Evolutionary conservation across 2,888 invertebrate genomes (phyloP), one percentile per base, ranked within the genome.

Genomic region (Neuroscelio doddi): DNA sequence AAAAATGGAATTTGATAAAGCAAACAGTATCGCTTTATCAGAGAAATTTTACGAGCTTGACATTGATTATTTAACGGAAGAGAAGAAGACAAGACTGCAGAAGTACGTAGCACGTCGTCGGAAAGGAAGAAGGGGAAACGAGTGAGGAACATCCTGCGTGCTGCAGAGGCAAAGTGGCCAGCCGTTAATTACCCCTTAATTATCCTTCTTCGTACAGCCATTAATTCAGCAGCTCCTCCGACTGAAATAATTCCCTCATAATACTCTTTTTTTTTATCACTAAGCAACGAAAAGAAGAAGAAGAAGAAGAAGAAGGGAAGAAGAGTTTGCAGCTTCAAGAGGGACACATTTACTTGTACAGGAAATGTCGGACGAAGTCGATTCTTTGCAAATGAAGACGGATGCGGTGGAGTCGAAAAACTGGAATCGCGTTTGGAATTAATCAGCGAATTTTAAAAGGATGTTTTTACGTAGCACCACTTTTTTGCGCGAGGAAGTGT

Each of bases 181-280:
- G 52, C 56, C 64, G 69, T 69, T 73, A 73, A 72, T 72, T 71
- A 72, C 65, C 57, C 50, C 65, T 72, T 71, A 68, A 72, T 71
- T 73, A 72, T 69, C 69, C 63, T 63, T 61, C 57, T 47, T 47
- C 47, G 61, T 52, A 49, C 52, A 50, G 68, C 63, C 73, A 68
- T 70, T 70, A 72, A 67, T 68, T 64, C 59, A 50, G 59, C 12
- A 44, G 46, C 57, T 58, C 41, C 53, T 58, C 32, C 38, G 38
- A 38, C 45, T 61, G 69, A 69, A 72, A 72, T 52, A 67, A 52
- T 55, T 53, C 56, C 32, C 39, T 47, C 62, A 27, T 57, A 47
- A 44, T 50, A 39, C 46, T 41, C 51, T 51, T 34, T 45, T 36
- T 47, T 30, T 38, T 10, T 8, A n/a, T 10, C n/a, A n/a, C n/a